These are phyloP conservation scores for Ophioninae sp. DNA, from an alignment of 2,888 invertebrate genomes.

Conservation along the genomic window DNA sequence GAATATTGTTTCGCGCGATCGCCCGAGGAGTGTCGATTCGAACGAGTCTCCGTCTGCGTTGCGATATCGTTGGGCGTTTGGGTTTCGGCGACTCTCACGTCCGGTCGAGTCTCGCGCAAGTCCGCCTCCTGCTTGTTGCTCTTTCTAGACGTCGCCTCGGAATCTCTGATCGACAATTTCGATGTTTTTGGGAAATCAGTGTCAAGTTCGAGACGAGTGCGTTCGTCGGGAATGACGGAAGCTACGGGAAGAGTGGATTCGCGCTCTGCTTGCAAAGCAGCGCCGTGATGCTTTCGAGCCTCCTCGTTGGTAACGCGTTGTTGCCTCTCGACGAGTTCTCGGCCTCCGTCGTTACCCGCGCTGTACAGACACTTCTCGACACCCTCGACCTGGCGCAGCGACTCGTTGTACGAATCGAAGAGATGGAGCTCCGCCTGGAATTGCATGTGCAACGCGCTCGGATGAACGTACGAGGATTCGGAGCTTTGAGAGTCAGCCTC, in stretches of 20 bases:
- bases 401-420: constrained; percentile 84
- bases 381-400: constrained; percentile 83
- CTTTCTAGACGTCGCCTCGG: constrained; percentile 24
- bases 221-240: constrained; percentile 6
- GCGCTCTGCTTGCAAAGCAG: constrained; percentile 61
- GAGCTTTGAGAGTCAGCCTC: constrained; percentile 32
- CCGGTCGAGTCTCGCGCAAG: constrained; percentile 58
- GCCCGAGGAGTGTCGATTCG: constrained; percentile 51
- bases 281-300: constrained; percentile 64
- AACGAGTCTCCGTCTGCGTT: constrained; percentile 76
- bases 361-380: constrained; percentile 82
- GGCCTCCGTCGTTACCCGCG: constrained; percentile 69
- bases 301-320: constrained; percentile 72
- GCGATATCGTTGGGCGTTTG: constrained; percentile 80
- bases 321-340: constrained; percentile 66
- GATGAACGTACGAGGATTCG: constrained; percentile 71
- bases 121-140: neutral
- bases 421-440: constrained; percentile 85
- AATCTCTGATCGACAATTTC: constrained; percentile 13
- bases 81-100: constrained; percentile 77
- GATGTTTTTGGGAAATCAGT: neutral
- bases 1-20: constrained; percentile 69
- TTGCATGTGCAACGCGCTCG: constrained; percentile 83
- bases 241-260: constrained; percentile 24
- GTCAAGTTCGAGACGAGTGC: constrained; percentile 11